Evolutionary conservation across 1,140 invertebrate species (phyloP).

Genomic region (Triops cancriformis): DNA sequence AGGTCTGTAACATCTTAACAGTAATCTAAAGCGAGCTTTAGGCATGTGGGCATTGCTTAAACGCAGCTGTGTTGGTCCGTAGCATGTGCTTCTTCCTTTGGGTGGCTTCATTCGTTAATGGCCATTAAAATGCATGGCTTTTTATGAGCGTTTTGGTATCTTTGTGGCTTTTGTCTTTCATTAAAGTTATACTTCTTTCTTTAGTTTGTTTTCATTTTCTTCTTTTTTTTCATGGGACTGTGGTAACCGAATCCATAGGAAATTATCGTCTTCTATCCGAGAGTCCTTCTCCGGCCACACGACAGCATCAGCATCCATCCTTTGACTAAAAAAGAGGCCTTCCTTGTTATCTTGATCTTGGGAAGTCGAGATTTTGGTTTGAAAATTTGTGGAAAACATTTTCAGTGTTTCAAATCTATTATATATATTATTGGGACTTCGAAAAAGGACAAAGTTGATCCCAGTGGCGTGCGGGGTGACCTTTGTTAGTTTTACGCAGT

Average conservation of each 20-base stretch:
- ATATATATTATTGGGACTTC: background rate
- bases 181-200: background rate
- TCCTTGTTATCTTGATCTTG: background rate
- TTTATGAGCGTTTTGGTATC: background rate
- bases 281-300: background rate
- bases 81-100: background rate
- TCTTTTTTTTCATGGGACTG: constrained; percentile 1
- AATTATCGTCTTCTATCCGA: background rate
- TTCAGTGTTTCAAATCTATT: background rate
- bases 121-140: background rate
- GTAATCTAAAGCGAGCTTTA: background rate
- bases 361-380: background rate
- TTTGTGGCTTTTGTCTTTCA: background rate
- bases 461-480: background rate
- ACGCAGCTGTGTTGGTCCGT: background rate
- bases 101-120: background rate
- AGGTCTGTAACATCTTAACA: background rate
- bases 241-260: background rate
- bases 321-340: constrained; percentile 6
- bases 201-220: background rate
- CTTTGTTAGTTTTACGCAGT: background rate
- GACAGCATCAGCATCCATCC: background rate
- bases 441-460: background rate
- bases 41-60: background rate
- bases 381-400: background rate